Evolutionary conservation across 2,113 vertebrate species (phyloP).

Genomic region (Abramis brama): DNA sequence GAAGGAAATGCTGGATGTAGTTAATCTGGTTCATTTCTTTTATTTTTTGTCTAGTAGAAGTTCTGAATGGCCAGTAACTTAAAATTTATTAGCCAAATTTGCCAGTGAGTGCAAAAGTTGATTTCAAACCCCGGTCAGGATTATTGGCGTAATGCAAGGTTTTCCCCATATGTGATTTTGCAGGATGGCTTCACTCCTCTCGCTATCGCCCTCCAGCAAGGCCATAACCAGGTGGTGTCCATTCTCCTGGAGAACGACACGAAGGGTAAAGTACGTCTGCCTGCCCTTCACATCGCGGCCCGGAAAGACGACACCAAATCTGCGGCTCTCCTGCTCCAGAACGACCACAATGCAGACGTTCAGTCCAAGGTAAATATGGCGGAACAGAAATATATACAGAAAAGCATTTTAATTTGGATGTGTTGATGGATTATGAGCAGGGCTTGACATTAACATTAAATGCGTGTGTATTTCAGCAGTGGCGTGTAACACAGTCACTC

Average conservation of each 20-base stretch:
- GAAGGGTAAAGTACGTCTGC: slow-evolving; percentile 96
- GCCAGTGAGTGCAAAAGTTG: too few relatives aligned
- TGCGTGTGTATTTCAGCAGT: too few relatives aligned
- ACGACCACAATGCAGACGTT: slow-evolving; percentile 96
- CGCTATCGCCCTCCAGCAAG: slow-evolving; percentile 95
- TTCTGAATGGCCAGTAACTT: too few relatives aligned
- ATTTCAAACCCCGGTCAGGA: neutral
- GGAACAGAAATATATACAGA: neutral
- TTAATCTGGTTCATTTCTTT: too few relatives aligned
- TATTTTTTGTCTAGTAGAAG: too few relatives aligned
- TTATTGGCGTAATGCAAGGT: neutral
- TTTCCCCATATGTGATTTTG: neutral
- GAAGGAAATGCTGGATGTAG: too few relatives aligned
- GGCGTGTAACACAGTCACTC: too few relatives aligned
- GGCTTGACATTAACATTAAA: too few relatives aligned
- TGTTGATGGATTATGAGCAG: too few relatives aligned
- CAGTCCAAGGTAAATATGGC: slow-evolving; percentile 90
- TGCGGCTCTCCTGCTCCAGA: slow-evolving; percentile 93
- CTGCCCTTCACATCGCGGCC: slow-evolving; percentile 94
- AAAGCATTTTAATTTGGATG: slow-evolving; percentile 24
- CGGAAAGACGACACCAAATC: slow-evolving; percentile 98
- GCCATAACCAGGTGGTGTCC: slow-evolving; percentile 97
- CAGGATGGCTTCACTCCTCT: slow-evolving; percentile 98
- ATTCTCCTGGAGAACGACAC: slow-evolving; percentile 96
- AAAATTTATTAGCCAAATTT: too few relatives aligned